Evolutionary conservation across 2,113 vertebrate genomes (phyloP).

Genomic region (Camelus dromedarius): DNA sequence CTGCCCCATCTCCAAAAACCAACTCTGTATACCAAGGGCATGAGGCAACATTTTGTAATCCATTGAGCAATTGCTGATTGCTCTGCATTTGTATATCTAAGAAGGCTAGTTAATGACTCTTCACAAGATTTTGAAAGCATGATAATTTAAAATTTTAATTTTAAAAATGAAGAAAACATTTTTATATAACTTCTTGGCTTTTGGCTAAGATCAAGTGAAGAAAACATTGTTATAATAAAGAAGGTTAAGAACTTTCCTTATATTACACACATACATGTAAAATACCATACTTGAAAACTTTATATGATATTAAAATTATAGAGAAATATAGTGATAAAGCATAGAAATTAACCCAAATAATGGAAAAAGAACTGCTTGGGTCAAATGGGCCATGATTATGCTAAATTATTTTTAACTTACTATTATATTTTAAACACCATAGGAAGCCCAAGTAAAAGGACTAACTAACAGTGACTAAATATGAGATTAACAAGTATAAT

Average conservation of each 20-base stretch:
- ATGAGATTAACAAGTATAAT: background rate
- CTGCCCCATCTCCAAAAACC: background rate
- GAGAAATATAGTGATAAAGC: background rate
- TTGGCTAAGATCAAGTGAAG: too few relatives aligned
- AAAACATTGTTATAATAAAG: background rate
- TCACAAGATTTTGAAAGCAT: background rate
- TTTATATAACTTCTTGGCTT: background rate
- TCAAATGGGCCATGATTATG: background rate
- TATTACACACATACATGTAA: background rate
- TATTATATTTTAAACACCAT: background rate
- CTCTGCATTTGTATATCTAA: background rate
- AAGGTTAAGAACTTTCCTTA: background rate
- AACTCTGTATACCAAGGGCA: background rate
- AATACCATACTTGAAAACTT: background rate
- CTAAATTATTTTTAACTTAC: constrained; percentile 35
- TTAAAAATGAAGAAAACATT: background rate
- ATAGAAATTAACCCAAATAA: background rate
- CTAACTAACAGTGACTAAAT: background rate
- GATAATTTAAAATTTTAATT: background rate
- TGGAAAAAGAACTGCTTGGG: background rate
- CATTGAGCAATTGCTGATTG: background rate
- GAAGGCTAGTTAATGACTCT: background rate
- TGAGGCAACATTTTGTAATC: background rate
- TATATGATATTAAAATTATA: background rate
- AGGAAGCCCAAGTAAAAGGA: background rate